Conservation (phyloP, 2,113 vertebrate genomes). For the Festucalex cinctus region DNA sequence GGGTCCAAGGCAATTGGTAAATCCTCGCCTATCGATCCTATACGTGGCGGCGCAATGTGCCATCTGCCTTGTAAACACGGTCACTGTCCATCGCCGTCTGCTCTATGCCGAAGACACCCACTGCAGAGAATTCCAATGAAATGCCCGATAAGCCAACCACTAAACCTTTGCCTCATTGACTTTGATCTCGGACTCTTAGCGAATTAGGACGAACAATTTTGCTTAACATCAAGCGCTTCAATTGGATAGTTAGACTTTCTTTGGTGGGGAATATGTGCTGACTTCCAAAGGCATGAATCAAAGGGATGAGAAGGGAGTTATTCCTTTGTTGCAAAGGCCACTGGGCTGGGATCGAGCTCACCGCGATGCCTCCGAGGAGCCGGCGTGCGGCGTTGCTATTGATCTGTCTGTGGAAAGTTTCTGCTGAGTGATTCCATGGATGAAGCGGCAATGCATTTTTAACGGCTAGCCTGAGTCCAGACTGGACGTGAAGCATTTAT, state of each 20-base stretch:
- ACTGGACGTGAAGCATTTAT: slow-evolving; percentile 57
- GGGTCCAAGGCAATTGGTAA: slow-evolving; percentile 5
- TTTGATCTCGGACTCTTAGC: slow-evolving; percentile 53
- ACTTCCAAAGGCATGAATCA: slow-evolving; percentile 64
- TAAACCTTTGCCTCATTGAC: slow-evolving; percentile 26
- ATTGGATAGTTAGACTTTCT: slow-evolving; percentile 43
- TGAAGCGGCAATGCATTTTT: slow-evolving; percentile 62
- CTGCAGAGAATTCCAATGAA: slow-evolving; percentile 46
- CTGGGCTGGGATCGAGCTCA: slow-evolving; percentile 61
- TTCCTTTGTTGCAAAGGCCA: slow-evolving; percentile 67
- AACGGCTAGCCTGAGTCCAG: slow-evolving; percentile 41
- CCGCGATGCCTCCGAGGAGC: slow-evolving; percentile 61
- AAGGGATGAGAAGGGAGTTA: slow-evolving; percentile 52
- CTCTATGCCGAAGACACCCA: slow-evolving; percentile 11
- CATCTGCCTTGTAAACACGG: slow-evolving; percentile 5
- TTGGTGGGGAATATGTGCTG: slow-evolving; percentile 59
- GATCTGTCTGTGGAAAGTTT: slow-evolving; percentile 73
- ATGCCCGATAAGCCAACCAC: slow-evolving; percentile 44
- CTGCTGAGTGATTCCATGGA: slow-evolving; percentile 59
- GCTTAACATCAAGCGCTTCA: slow-evolving; percentile 53
- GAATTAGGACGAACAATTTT: slow-evolving; percentile 60
- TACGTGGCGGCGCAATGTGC: neutral
- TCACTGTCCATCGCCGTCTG: slow-evolving; percentile 7
- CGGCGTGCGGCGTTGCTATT: slow-evolving; percentile 56
- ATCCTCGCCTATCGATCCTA: slow-evolving; percentile 13